These are phyloP conservation scores for Stercorarius parasiticus DNA, from an alignment of 2,113 vertebrate genomes.

Conservation along the genomic window DNA sequence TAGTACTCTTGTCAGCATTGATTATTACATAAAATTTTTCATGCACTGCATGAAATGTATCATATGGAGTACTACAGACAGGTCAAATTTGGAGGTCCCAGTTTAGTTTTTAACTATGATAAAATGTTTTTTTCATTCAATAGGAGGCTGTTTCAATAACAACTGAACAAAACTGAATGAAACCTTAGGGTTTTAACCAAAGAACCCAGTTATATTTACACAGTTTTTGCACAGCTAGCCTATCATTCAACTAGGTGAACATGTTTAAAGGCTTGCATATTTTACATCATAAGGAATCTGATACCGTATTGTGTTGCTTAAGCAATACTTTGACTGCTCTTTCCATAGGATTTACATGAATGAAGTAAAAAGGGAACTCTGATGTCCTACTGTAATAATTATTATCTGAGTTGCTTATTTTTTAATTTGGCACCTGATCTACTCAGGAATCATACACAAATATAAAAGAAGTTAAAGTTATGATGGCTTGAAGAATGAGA, in stretches of 20 bases:
- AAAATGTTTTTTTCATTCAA: not conserved
- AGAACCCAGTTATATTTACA: conserved; percentile 50
- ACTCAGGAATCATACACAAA: not conserved
- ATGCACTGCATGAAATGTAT: not conserved
- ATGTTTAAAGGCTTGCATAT: not conserved
- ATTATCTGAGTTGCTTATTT: not conserved
- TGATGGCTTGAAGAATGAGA: not conserved
- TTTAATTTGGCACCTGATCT: not conserved
- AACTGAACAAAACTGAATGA: not conserved
- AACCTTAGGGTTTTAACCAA: not conserved
- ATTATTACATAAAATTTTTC: conserved; percentile 32
- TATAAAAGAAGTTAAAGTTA: not conserved
- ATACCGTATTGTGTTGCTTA: not conserved
- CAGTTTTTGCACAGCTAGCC: not conserved
- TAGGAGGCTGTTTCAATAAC: not conserved
- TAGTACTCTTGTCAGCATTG: not conserved
- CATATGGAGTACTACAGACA: not conserved
- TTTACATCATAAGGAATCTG: not conserved
- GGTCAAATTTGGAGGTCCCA: not conserved
- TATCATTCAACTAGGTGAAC: not conserved
- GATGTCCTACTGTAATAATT: not conserved
- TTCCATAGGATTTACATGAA: not conserved
- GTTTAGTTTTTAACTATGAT: not conserved
- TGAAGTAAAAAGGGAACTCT: not conserved
- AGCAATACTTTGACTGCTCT: not conserved